Conservation (phyloP, 1,140 invertebrate genomes). For the Bombus polaris region DNA sequence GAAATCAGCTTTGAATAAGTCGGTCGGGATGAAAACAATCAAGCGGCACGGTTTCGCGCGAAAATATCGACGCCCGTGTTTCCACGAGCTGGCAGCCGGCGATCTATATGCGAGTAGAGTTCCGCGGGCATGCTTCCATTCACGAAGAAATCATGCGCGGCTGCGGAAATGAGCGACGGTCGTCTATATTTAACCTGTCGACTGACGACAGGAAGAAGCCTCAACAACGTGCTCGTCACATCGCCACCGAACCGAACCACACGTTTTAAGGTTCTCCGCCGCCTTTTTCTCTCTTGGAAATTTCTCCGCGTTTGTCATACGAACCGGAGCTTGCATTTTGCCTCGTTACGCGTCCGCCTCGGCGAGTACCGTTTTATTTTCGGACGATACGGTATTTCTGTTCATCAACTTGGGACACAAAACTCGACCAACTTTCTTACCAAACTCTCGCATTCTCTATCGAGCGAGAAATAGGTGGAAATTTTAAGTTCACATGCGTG, state of each 20-base stretch:
- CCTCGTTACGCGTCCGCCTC: not conserved
- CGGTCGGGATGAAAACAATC: slow-evolving; percentile 30
- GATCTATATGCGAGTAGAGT: slow-evolving; percentile 45
- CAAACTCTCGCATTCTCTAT: not conserved
- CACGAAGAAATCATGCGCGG: slow-evolving; percentile 72
- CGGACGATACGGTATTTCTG: not conserved
- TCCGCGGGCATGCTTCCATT: slow-evolving; percentile 61
- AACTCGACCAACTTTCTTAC: not conserved
- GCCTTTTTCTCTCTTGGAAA: slow-evolving; percentile 51
- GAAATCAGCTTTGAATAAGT: slow-evolving; percentile 43
- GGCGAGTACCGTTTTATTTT: slow-evolving; percentile 26
- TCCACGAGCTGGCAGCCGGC: not conserved
- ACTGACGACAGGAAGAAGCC: slow-evolving; percentile 70
- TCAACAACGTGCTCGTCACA: slow-evolving; percentile 67
- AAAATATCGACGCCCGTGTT: not conserved
- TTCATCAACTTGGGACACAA: not conserved
- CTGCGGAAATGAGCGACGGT: slow-evolving; percentile 68
- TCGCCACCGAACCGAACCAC: slow-evolving; percentile 54
- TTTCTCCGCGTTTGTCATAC: slow-evolving; percentile 32
- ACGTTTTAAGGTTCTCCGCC: slow-evolving; percentile 57
- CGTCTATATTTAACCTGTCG: slow-evolving; percentile 73
- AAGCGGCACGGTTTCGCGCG: not conserved
- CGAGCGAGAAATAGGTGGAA: not conserved
- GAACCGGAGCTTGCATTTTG: not conserved
- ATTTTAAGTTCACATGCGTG: not conserved